Conservation (phyloP, 2,113 vertebrate genomes). For the Haemorhous mexicanus region DNA sequence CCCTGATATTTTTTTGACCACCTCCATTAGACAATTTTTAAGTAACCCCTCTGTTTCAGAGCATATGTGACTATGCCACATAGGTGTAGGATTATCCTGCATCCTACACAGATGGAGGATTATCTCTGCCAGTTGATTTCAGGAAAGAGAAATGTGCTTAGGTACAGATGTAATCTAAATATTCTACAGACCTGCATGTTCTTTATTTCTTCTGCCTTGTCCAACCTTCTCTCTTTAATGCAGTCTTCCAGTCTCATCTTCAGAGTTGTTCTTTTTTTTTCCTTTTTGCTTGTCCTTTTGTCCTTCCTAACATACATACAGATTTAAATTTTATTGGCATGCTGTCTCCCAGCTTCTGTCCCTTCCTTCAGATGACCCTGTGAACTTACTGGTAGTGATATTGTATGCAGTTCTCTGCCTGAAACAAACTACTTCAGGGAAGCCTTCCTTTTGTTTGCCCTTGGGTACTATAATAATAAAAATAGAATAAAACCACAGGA, state of each 20-base stretch:
- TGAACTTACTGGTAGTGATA: not conserved
- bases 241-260: not conserved
- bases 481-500: not conserved
- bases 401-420: not conserved
- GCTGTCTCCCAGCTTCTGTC: not conserved
- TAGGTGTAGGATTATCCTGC: not conserved
- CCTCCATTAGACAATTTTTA: not conserved
- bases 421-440: not conserved
- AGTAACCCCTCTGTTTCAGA: not conserved
- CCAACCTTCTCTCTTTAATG: not conserved
- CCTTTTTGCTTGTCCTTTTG: not conserved
- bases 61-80: not conserved
- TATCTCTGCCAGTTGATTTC: not conserved
- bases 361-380: not conserved
- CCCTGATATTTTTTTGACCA: not conserved
- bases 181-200: not conserved
- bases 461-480: not conserved
- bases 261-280: not conserved
- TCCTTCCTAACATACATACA: not conserved
- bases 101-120: not conserved
- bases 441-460: not conserved
- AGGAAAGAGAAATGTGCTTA: not conserved
- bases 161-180: not conserved
- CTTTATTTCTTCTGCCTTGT: not conserved
- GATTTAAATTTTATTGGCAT: conserved; percentile 9